A percentile compares a stretch with the other conserved stretches of the same genome.
These are phyloP conservation scores for Columbina picui DNA, from an alignment of 2,113 vertebrate genomes.

Conservation along the genomic window DNA sequence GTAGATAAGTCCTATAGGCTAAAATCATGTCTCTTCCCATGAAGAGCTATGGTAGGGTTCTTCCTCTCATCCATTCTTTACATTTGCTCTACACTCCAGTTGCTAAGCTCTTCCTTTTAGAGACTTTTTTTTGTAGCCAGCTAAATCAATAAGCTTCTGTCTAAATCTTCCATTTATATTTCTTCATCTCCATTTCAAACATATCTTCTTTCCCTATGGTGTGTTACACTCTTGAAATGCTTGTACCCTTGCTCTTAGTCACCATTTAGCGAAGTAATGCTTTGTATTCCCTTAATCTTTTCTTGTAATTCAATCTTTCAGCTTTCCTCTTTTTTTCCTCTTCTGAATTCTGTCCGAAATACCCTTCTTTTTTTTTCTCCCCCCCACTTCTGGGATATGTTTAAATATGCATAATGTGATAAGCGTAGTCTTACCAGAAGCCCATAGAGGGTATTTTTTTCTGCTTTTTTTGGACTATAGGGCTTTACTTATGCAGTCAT, in stretches of 20 bases:
- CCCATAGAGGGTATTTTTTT: background rate
- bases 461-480: background rate
- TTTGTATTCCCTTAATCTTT: slow-evolving; percentile 46
- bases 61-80: slow-evolving; percentile 1
- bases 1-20: background rate
- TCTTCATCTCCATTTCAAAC: slow-evolving; percentile 29
- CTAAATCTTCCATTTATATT: slow-evolving; percentile 26
- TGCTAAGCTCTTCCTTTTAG: slow-evolving; percentile 14
- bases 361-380: fast-evolving
- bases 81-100: slow-evolving; percentile 38
- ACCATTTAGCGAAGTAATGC: slow-evolving; percentile 51
- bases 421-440: slow-evolving; percentile 15
- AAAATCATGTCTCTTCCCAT: background rate
- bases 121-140: background rate
- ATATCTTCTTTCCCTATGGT: background rate
- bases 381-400: background rate
- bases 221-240: background rate
- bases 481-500: background rate
- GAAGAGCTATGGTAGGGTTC: background rate
- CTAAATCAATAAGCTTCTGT: background rate
- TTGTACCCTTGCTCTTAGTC: slow-evolving; percentile 41
- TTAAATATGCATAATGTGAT: background rate
- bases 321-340: background rate
- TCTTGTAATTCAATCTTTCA: slow-evolving; percentile 41
- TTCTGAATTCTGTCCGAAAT: slow-evolving; percentile 14